These are phyloP conservation scores for Pseudopodoces humilis DNA, from an alignment of 2,113 vertebrate genomes.

Conservation along the genomic window DNA sequence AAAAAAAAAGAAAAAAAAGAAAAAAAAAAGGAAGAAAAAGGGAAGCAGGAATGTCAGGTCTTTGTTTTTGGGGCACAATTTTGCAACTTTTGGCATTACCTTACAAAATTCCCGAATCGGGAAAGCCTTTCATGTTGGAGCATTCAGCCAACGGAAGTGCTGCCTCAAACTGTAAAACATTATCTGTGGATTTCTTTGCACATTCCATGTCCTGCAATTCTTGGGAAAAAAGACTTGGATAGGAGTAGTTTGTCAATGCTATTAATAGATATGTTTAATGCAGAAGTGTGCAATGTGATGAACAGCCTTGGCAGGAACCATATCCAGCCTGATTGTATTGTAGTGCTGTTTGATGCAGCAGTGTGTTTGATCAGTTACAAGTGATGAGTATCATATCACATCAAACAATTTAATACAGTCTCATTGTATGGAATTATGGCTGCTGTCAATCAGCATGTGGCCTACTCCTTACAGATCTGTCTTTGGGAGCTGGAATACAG, in stretches of 20 bases:
- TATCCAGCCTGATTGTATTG: conserved; percentile 63
- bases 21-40: background rate
- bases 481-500: conserved; percentile 62
- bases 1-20: background rate
- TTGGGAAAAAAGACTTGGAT: conserved; percentile 30
- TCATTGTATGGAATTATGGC: conserved; percentile 84
- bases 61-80: background rate
- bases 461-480: conserved; percentile 73
- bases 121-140: conserved; percentile 42
- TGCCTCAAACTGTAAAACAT: background rate
- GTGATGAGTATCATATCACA: conserved; percentile 78
- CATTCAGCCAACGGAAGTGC: background rate
- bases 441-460: conserved; percentile 79
- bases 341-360: conserved; percentile 74
- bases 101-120: background rate
- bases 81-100: conserved; percentile 9
- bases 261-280: conserved; percentile 65
- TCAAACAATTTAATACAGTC: conserved; percentile 80
- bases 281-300: conserved; percentile 28
- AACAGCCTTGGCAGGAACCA: conserved; percentile 68
- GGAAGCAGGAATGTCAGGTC: background rate
- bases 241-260: conserved; percentile 52
- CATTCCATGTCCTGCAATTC: background rate
- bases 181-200: conserved; percentile 26
- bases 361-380: conserved; percentile 80